phyloP scores from a whole-genome alignment of 2,888 invertebrate genomes.

The Drosophila peninsularis region DNA sequence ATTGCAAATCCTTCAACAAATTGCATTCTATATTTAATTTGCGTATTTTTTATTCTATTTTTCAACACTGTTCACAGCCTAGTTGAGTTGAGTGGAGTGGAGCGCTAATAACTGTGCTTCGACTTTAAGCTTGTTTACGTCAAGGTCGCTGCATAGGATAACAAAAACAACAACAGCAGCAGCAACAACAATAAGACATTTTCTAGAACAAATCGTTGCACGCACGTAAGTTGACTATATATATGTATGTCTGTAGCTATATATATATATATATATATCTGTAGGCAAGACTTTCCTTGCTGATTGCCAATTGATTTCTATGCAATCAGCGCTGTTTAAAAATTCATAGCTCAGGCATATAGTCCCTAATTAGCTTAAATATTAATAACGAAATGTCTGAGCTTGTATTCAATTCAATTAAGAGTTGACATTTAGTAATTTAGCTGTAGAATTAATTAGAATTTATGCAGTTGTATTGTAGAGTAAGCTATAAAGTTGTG shows the following conservation, averaged over 20 bases:
- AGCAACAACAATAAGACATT: constrained; percentile 13
- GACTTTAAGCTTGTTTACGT: constrained; percentile 7
- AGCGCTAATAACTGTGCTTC: constrained; percentile 9
- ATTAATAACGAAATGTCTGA: neutral
- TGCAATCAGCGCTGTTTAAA: constrained; percentile 9
- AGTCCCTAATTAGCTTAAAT: neutral
- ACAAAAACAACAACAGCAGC: constrained; percentile 13
- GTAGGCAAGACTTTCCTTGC: neutral
- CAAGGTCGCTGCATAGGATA: constrained; percentile 29
- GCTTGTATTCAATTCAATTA: constrained; percentile 3
- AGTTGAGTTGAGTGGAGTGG: neutral
- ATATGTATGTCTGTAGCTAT: neutral
- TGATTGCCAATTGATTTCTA: constrained; percentile 31
- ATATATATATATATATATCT: neutral
- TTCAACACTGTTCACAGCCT: neutral
- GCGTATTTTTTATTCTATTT: neutral
- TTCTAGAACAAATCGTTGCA: constrained; percentile 24
- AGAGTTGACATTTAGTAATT: neutral
- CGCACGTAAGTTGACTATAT: constrained; percentile 37
- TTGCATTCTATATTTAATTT: constrained; percentile 7
- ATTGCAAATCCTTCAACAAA: constrained; percentile 12
- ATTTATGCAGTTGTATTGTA: neutral
- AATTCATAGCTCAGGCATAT: neutral
- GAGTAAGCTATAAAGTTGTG: neutral
- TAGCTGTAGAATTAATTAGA: neutral